Percentiles rank a stretch among this genome's conserved stretches.
Evolutionary conservation across 2,888 invertebrate genomes (phyloP).

Genomic region (Himalopsyche tibetana): DNA sequence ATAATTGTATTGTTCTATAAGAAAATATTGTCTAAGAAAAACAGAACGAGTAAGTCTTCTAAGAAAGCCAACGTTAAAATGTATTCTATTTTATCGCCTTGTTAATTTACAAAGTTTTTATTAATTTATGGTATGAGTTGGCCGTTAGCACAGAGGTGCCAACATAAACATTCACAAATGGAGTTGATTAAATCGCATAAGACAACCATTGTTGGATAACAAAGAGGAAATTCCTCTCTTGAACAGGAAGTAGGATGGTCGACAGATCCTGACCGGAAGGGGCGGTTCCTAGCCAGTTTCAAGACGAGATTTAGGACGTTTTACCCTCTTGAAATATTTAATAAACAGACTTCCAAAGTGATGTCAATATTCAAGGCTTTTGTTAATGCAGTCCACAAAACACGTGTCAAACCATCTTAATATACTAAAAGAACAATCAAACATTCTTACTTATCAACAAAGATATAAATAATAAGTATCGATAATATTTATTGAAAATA

Average conservation of each 20-base stretch:
- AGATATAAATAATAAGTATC: too few species aligned
- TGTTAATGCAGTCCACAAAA: neutral
- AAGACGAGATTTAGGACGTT: constrained; percentile 12
- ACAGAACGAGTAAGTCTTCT: too few species aligned
- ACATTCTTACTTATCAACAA: too few species aligned
- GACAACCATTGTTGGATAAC: constrained; percentile 27
- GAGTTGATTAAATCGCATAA: constrained; percentile 27
- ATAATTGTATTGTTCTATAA: too few species aligned
- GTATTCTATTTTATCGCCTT: neutral
- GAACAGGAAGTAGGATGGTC: constrained; percentile 19
- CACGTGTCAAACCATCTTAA: neutral
- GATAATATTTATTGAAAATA: too few species aligned
- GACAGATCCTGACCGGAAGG: constrained; percentile 34
- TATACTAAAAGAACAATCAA: too few species aligned
- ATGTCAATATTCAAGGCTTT: constrained; percentile 1
- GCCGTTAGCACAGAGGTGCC: constrained; percentile 16
- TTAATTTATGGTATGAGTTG: constrained; percentile 3
- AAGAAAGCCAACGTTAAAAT: neutral
- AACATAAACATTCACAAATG: constrained; percentile 20
- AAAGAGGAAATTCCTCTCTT: constrained; percentile 25
- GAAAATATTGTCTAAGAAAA: too few species aligned
- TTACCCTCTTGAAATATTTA: constrained; percentile 34
- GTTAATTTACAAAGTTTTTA: constrained; percentile 18
- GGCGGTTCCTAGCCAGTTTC: constrained; percentile 19
- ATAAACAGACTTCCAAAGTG: neutral